Base-by-base conservation (phyloP, 2,113 vertebrate genomes). In the Lasiurus cinereus region DNA sequence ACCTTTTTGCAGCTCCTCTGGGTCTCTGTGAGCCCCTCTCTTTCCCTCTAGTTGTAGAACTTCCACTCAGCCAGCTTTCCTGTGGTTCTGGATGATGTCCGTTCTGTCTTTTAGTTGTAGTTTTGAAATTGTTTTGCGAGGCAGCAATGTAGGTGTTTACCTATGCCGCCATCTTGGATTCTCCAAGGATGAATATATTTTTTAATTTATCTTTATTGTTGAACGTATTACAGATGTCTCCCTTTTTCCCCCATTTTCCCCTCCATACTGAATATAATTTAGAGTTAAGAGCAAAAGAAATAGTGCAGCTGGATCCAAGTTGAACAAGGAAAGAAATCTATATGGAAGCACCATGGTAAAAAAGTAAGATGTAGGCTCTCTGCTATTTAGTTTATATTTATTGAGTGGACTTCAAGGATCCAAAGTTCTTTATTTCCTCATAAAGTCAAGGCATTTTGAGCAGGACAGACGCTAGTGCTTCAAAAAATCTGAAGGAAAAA, bases 211-310 rank as follows among this genome's bases (percentile, higher is more conserved):
- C 59, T 62, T 62, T 62, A 62, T 62, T 62, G 22, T 27, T 62
- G 59, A 62, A 62, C 10, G 4, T 62, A 62, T 62, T 62, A 62
- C 59, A 62, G 59, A 62, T 62, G 59, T 62, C 22, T 62, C 59
- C 56, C 59, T 62, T 62, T 62, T 27, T 27, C 59, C 22, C 59
- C 10, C 22, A 62, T 62, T 11, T 9, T 27, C 22, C 22, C 59
- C 9, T 62, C 22, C 59, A 62, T 3, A 9, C 59, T 83, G 33
- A 67, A 24, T 73, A 83, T 36, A 89, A 72, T 80, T 87, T 90
- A 87, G 70, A 93, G 14, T 94, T 69, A 93, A 93, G 72, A 72
- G 13, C 36, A 83, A 70, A 74, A 91, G 31, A 70, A 86, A 87
- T 33, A 86, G 19, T 14, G 70, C 22, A n/a, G 22, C 54, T 92